Percentiles rank a stretch among this genome's conserved stretches.
Evolutionary conservation across 2,888 invertebrate genomes (phyloP).

Genomic region (Meganola albula): DNA sequence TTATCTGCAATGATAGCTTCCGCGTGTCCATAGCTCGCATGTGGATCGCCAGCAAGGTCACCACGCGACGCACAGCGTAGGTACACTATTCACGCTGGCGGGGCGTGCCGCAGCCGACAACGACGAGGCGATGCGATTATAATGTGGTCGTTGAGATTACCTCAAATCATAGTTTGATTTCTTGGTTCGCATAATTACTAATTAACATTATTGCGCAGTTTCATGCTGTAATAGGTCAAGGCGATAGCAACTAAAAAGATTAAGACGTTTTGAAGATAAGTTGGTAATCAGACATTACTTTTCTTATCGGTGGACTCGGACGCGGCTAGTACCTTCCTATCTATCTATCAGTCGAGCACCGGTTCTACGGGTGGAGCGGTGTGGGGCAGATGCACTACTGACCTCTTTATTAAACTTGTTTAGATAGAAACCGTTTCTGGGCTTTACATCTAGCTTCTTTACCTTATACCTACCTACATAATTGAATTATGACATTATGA

Average conservation of each 20-base stretch:
- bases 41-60: conserved; percentile 50
- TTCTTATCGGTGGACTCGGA: no score
- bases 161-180: conserved; percentile 13
- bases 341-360: conserved; percentile 17
- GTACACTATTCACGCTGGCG: conserved; percentile 34
- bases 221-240: conserved; percentile 54
- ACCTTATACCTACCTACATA: no score
- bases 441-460: no score
- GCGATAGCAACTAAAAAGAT: conserved; percentile 39
- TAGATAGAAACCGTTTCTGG: no score
- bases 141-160: conserved; percentile 21
- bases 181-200: conserved; percentile 14
- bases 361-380: conserved; percentile 12
- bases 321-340: no score
- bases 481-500: no score
- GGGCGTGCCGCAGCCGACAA: conserved; percentile 28
- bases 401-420: conserved; percentile 59
- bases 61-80: no score
- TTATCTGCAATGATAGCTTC: conserved; percentile 37
- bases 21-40: conserved; percentile 41
- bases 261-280: conserved; percentile 26
- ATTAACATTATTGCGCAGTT: conserved; percentile 53
- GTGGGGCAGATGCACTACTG: conserved; percentile 47
- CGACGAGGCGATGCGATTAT: no score
- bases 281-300: conserved; percentile 38